These are phyloP conservation scores for Scaptodrosophila lebanonensis DNA, from an alignment of 1,140 invertebrate genomes.

Conservation along the genomic window DNA sequence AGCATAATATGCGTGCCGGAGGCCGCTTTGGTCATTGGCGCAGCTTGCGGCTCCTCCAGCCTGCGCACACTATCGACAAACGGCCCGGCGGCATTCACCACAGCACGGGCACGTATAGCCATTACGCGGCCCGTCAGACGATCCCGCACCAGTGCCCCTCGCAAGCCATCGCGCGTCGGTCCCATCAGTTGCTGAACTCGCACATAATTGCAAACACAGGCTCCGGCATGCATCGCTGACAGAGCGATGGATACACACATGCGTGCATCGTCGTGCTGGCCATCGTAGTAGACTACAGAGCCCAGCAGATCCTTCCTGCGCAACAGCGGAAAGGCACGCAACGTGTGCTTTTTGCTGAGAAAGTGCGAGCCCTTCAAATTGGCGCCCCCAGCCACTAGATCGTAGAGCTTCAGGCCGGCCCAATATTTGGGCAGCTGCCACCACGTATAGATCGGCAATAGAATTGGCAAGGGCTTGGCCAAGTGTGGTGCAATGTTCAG, in stretches of 20 bases:
- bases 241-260: slow-evolving; percentile 9
- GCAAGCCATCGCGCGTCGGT: background rate
- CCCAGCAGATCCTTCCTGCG: background rate
- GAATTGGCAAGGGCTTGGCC: slow-evolving; percentile 1
- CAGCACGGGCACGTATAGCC: background rate
- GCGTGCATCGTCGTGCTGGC: slow-evolving; percentile 14
- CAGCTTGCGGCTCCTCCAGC: background rate
- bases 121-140: background rate
- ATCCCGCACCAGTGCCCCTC: background rate
- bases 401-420: slow-evolving; percentile 11
- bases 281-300: slow-evolving; percentile 13
- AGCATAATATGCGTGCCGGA: slow-evolving; percentile 12
- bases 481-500: slow-evolving; percentile 8
- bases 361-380: slow-evolving; percentile 8
- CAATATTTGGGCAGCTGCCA: background rate
- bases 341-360: background rate
- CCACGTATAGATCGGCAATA: background rate
- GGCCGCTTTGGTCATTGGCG: background rate
- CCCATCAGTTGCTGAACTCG: background rate
- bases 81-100: slow-evolving; percentile 15
- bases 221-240: slow-evolving; percentile 7
- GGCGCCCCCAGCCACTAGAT: background rate
- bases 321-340: slow-evolving; percentile 12
- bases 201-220: slow-evolving; percentile 8
- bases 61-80: slow-evolving; percentile 8